Evolutionary conservation across 2,797 vertebrate species (phyloP), one percentile per base, ranked within the genome.

Genomic region (Chlorospingus flavigularis): DNA sequence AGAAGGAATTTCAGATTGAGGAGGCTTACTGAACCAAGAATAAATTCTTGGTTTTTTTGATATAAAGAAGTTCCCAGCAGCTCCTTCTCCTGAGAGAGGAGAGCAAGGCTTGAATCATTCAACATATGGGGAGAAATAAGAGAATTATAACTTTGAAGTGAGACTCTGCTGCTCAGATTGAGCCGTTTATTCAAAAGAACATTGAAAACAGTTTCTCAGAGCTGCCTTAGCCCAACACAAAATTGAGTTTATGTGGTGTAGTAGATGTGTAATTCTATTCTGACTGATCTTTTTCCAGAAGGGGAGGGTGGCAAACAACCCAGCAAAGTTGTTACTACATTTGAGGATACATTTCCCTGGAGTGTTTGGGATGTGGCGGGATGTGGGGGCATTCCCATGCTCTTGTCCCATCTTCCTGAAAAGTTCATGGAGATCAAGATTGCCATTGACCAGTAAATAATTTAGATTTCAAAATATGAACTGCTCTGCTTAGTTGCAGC

Each of bases 91-190:
- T 76, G 17, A 25, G 2, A 54, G 28, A 9, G 23, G 39, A 78
- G 20, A 78, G 15, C 10, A 66, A 48, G 17, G 11, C 15, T 88
- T 28, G 17, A 50, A 42, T 55, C 45, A n/a, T 21, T 65, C 55
- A 50, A 33, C 4, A 10, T 2, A 23, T 2, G 17, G 4, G 10
- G 7, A 11, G 6, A 2, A 26, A 2, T 7, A 13, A 51, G n/a
- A 40, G 20, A 39, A 15, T 4, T 26, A 1, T 3, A 74, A n/a
- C 9, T 68, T 39, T 9, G 13, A 90, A 51, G 26, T 5, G 31
- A 45, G 17, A 12, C 8, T 42, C 17, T 71, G 65, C 61, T 83
- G n/a, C 48, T 23, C 72, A 35, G 17, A 48, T 55, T 45, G 42
- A 74, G 37, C 7, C n/a, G 39, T 48, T 78, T 53, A 45, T 16